Percentiles rank a stretch among this genome's conserved stretches.
These are phyloP conservation scores for Pseudococcus viburni DNA, from an alignment of 2,888 invertebrate genomes.

Conservation along the genomic window DNA sequence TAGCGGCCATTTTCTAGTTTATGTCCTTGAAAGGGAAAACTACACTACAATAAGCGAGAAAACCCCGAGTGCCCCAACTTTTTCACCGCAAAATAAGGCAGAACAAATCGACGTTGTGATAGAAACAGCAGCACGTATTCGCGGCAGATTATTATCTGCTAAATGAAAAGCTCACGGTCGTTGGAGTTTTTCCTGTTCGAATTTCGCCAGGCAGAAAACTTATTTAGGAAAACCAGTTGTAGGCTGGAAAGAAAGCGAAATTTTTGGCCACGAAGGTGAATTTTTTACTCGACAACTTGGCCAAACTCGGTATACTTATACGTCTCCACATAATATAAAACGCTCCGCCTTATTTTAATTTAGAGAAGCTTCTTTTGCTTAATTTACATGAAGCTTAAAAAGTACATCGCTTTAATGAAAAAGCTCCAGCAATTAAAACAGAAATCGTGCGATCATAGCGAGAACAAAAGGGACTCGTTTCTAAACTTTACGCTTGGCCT, in stretches of 20 bases:
- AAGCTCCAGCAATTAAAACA: conserved; percentile 60
- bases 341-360: conserved; percentile 57
- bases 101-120: too few species aligned
- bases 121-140: too few species aligned
- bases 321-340: conserved; percentile 23
- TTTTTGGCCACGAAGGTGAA: background rate
- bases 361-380: conserved; percentile 56
- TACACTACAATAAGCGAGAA: too few species aligned
- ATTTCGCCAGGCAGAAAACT: background rate
- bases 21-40: too few species aligned
- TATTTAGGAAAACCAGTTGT: background rate
- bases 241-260: background rate
- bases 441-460: conserved; percentile 62
- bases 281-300: background rate
- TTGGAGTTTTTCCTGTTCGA: too few species aligned
- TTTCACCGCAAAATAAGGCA: too few species aligned
- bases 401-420: conserved; percentile 62
- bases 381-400: conserved; percentile 62
- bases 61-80: too few species aligned
- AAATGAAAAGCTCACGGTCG: background rate
- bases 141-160: background rate
- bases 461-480: conserved; percentile 53
- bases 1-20: too few species aligned
- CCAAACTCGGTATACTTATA: background rate
- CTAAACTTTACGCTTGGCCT: conserved; percentile 59